Percentiles rank a stretch among this genome's conserved stretches.
Conservation (phyloP, 2,113 vertebrate species). For the Pogonocichla stellata region DNA sequence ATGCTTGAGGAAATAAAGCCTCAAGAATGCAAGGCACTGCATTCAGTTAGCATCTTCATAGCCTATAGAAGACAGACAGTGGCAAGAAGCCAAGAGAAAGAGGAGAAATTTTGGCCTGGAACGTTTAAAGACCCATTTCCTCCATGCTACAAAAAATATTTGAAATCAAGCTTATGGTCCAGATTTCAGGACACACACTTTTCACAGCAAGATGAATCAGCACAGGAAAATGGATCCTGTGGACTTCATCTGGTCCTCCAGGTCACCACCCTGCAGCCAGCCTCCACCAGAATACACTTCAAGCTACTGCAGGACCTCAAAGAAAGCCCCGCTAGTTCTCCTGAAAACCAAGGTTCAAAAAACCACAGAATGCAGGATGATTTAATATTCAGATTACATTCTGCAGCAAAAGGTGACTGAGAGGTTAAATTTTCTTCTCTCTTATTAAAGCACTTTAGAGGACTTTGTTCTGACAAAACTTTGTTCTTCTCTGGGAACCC, state of each 20-base stretch:
- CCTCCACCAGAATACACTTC: not conserved
- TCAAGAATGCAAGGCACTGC: not conserved
- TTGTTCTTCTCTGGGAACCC: not conserved
- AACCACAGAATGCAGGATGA: not conserved
- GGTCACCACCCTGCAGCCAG: not conserved
- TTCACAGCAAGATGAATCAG: not conserved
- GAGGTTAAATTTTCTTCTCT: not conserved
- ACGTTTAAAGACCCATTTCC: not conserved
- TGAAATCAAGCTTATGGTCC: not conserved
- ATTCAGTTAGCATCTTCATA: not conserved
- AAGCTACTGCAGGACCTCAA: not conserved
- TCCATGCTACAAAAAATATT: not conserved
- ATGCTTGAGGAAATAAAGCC: constrained; percentile 15
- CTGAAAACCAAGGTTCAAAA: not conserved
- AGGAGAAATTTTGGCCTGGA: not conserved
- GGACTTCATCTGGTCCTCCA: not conserved
- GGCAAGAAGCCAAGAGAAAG: not conserved
- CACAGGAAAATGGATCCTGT: not conserved
- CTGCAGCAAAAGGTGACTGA: not conserved
- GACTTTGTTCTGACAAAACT: not conserved
- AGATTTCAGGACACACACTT: not conserved
- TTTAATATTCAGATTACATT: not conserved
- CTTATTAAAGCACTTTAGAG: not conserved
- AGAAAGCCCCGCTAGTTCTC: not conserved
- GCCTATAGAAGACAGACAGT: not conserved